Base-by-base conservation (phyloP, 2,797 vertebrate species). In the Urosaurus nigricauda region DNA sequence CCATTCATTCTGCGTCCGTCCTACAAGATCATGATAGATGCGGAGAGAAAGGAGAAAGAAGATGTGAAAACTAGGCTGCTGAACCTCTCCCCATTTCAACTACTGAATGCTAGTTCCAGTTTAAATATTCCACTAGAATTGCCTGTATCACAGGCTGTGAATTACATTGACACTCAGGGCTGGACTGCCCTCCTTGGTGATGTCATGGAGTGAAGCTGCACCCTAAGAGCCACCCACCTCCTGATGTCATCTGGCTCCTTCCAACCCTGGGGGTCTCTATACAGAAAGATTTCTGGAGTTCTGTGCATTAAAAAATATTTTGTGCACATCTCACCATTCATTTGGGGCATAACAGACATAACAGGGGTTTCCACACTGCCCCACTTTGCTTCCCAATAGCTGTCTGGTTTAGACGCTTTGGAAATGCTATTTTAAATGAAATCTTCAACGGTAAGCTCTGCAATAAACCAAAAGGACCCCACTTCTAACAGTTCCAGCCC, bases 341-440 rank as follows among this genome's bases (percentile, higher is more conserved):
- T 21, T 43, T 43, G 12, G 40, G 74, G 7, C 74, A 77, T 43
- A 77, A 26, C 11, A 43, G 40, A 26, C 11, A 47, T 43, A 77
- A 29, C 4, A 47, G 40, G 40, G 8, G 37, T 40, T 37, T 26
- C 40, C 24, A 26, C 17, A 5, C 35, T 37, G 16, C n/a, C 71
- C 40, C 43, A 11, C 9, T 13, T 24, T 26, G 37, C 6, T 40
- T 24, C 40, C 32, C 6, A 40, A 21, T 24, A 17, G 17, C n/a
- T 83, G 37, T 83, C 37, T 40, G 29, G 5, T 70, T 77, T 56
- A 70, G 24, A 84, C 53, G 17, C 13, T 40, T 63, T 35, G 13
- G 47, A 6, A 40, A 56, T 63, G n/a, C 2, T 4, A 51, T 71
- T 89, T 85, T 65, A 85, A 74, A 89, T 65, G 56, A 80, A 71